Base-by-base conservation (phyloP, 2,888 invertebrate genomes). In the Drosophila fulvimacula region DNA sequence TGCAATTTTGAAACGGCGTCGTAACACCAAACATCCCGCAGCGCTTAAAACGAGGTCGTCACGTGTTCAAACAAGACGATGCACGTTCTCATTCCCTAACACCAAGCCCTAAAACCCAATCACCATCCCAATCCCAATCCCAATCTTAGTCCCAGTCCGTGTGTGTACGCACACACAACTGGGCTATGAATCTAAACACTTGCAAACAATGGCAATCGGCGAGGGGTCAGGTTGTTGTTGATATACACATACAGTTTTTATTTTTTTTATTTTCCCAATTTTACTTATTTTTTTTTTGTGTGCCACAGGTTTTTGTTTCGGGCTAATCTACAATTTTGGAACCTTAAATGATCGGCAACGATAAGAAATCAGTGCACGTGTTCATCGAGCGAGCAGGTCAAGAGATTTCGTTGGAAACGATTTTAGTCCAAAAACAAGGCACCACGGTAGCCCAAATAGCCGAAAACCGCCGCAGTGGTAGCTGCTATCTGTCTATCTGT, bases 281-380 rank as follows among this genome's bases (percentile, higher is more conserved):
- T 49, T 51, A 53, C 64, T 44, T n/a, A n/a, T n/a, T 76, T 60
- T 69, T 64, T 67, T 63, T 38, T 51, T 67, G 65, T 58, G 42
- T 55, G 21, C 42, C 60, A 53, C 34, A 56, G 65, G 70, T 63
- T 64, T 76, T 73, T 76, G 67, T 77, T 74, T 77, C 60, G 69
- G 55, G 73, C 82, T 85, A 79, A 83, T 82, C 81, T 78, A 61
- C 70, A 73, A 59, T 78, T 81, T 79, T 70, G 57, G 79, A 58
- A 79, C 85, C 83, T 55, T 82, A 55, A 85, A 76, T 81, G 83
- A 80, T 85, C 83, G 81, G 27, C 66, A 46, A 49, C 76, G 82
- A 83, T 83, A 83, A 78, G 81, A 73, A 83, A 83, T 83, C 83
- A 82, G 83, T 83, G 85, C 83, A 83, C 83, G 83, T 83, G 83